phyloP scores from a whole-genome alignment of 2,113 vertebrate genomes.

The Brachypodius melanocephalos region DNA sequence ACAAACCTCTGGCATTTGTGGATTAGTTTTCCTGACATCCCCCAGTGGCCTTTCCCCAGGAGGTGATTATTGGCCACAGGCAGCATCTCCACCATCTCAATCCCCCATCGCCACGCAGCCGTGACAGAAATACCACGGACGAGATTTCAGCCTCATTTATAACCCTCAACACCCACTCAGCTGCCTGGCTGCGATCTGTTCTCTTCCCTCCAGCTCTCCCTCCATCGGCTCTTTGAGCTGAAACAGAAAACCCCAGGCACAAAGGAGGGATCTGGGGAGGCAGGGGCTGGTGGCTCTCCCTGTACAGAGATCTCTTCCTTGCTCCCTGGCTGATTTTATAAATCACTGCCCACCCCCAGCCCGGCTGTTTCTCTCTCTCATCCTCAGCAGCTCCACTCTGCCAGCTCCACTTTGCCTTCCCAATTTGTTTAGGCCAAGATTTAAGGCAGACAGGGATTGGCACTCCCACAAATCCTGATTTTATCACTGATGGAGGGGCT shows the following conservation, averaged over 20 bases:
- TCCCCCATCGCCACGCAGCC: too few relatives aligned
- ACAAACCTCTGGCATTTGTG: too few relatives aligned
- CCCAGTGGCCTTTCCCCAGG: too few relatives aligned
- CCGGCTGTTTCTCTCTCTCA: not conserved
- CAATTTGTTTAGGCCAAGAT: constrained; percentile 11
- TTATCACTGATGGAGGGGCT: not conserved
- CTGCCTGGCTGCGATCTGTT: not conserved
- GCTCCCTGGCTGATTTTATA: not conserved
- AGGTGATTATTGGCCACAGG: too few relatives aligned
- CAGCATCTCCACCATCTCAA: too few relatives aligned
- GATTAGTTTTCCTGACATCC: too few relatives aligned
- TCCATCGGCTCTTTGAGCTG: not conserved
- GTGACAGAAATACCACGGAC: not conserved
- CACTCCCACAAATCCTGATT: not conserved
- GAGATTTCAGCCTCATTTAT: not conserved
- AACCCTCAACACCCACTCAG: not conserved
- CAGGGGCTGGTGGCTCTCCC: not conserved
- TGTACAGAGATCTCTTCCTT: not conserved
- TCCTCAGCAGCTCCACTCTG: not conserved
- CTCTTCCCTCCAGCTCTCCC: not conserved
- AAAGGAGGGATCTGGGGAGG: not conserved
- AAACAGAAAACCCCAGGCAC: not conserved
- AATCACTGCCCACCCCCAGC: not conserved
- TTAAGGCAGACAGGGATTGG: not conserved
- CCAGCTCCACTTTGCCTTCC: not conserved